phyloP scores from a whole-genome alignment of 2,113 vertebrate species.

The Phrynosoma platyrhinos region DNA sequence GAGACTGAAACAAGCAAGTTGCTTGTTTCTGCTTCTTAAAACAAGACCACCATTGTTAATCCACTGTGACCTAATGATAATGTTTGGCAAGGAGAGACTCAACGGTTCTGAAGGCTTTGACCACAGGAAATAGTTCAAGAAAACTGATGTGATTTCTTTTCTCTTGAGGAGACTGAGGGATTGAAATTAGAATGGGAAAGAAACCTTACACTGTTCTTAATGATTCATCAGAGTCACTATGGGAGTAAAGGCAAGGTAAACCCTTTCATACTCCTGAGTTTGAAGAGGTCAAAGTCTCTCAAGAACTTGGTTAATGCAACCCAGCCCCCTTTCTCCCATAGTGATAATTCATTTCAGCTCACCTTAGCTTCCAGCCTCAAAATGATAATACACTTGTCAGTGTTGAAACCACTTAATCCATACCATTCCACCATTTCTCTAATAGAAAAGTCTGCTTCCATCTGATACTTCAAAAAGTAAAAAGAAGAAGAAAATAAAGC shows the following conservation, averaged over 20 bases:
- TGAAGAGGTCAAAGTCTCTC: neutral
- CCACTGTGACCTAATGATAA: too few species aligned
- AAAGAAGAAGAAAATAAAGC: neutral
- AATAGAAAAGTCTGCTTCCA: conserved; percentile 26
- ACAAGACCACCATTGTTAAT: too few species aligned
- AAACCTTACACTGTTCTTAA: neutral
- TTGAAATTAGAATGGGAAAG: conserved; percentile 16
- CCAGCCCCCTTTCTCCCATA: fast-evolving
- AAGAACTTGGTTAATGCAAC: neutral
- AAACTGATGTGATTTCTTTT: too few species aligned
- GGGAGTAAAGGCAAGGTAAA: neutral
- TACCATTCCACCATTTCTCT: neutral
- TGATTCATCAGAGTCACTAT: neutral
- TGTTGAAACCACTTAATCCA: conserved; percentile 28
- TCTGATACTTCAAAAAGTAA: conserved; percentile 21
- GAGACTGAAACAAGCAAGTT: too few species aligned
- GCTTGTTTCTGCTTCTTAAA: too few species aligned
- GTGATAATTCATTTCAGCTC: conserved; percentile 4
- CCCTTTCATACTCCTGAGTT: neutral
- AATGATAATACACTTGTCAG: neutral
- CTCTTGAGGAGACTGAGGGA: neutral
- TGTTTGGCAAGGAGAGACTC: too few species aligned
- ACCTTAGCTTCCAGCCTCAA: neutral
- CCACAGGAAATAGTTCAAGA: too few species aligned
- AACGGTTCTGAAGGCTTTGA: too few species aligned